Base-by-base conservation (phyloP, 2,797 vertebrate genomes). In the Scolopax rusticola region DNA sequence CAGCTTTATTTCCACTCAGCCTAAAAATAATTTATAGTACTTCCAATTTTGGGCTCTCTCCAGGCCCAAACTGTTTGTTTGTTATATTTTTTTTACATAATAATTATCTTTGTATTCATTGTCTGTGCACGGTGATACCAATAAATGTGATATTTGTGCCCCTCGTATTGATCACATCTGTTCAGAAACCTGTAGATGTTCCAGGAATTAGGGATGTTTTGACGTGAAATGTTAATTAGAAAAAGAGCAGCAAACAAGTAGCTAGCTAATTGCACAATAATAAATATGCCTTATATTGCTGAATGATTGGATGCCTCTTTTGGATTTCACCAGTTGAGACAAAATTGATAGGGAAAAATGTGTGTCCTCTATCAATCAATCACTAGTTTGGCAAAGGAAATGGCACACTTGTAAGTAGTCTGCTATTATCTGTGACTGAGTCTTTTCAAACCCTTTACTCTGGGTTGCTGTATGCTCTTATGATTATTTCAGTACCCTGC, bases 401-500 rank as follows among this genome's bases (percentile, higher is more conserved):
- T 28, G 6, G 40, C 75, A 78, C 30, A 32, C 27, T 87, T 56
- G 4, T 59, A 50, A 81, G 36, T 33, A 71, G 43, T 41, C 40
- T 51, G 33, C 63, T 84, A 63, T 80, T 74, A 69, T 56, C 56
- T 69, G 36, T 70, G 50, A 67, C 71, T 57, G 32, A 77, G 9
- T 60, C 38, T 93, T 95, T 95, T 87, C 84, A 88, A 81, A 61
- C 12, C 43, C 17, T 89, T 77, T 84, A 38, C 23, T 83, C 74
- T 17, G 3, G 21, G 18, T 77, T 90, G 41, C 51, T 76, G 8
- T 51, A 38, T 60, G 54, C 16, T 64, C 8, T 90, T 76, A 21
- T 15, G 38, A 69, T 93, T 94, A 76, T 78, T 96, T 95, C 56
- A 86, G 63, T 84, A 71, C 36, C 27, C 57, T 40, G 15, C 67